Base-by-base conservation (phyloP, 2,113 vertebrate genomes). In the Neolamprologus kungweensis region DNA sequence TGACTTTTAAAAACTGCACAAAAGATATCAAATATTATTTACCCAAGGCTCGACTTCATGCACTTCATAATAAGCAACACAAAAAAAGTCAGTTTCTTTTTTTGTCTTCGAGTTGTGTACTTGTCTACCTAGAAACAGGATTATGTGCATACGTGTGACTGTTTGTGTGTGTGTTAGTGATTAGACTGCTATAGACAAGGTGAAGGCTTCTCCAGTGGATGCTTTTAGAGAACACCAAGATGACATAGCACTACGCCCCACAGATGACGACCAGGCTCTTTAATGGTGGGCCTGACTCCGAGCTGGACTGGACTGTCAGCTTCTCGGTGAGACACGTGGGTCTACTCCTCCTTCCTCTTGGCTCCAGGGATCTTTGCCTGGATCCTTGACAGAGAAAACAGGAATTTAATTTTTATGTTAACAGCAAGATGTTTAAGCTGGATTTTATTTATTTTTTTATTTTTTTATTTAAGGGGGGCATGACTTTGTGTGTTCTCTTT, bases 311-410 rank as follows among this genome's bases (percentile, higher is more conserved):
- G 80, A 87, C 92, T 83, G 78, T 93, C 88, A 84, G 88, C 91
- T 92, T 88, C 89, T 53, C 31, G 9, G 60, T 85, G 90, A 65
- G 83, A 80, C 83, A 35, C 19, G 75, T 78, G 6, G 86, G 11
- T 95, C 96, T 97, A 99, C 94, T 99, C 98, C 83, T 98, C 96
- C 96, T 99, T 98, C 96, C 98, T 97, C 94, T 99, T 99, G 87
- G 98, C 97, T 33, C 98, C 99, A 42, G 98, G 98, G 93, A 99
- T 99, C 97, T 99, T 99, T 90, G 98, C 98, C 95, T 99, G 98
- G 92, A 99, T 98, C 97, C 98, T 99, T 93, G 68, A 87, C 79
- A 87, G 6, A 87, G 9, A 88, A 73, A 89, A 87, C 78, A 17
- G 63, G 3, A 37, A 26, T 35, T 85, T 31, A 68, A 83, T 21